phyloP scores from a whole-genome alignment of 1,140 invertebrate species.

The Armadillidium nasatum region DNA sequence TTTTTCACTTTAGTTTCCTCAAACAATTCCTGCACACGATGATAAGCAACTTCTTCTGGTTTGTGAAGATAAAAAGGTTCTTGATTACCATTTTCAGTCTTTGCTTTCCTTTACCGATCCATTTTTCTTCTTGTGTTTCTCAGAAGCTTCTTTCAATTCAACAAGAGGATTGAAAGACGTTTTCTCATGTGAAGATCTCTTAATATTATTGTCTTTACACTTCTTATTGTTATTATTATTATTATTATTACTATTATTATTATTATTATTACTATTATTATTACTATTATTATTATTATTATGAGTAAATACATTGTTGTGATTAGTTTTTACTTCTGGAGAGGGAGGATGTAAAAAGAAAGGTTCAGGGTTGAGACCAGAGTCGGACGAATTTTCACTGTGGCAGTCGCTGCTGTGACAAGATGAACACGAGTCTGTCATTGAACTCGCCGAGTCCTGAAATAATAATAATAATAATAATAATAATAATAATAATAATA shows the following conservation, averaged over 20 bases:
- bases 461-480: too few relatives aligned
- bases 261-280: neutral
- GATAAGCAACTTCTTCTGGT: neutral
- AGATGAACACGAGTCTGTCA: neutral
- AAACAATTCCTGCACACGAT: neutral
- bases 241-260: neutral
- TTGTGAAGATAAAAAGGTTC: conserved; percentile 2
- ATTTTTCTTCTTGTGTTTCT: neutral
- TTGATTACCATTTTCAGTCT: neutral
- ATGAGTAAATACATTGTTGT: neutral
- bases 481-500: too few relatives aligned
- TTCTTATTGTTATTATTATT: conserved; percentile 47
- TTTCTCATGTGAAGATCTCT: neutral
- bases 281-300: neutral
- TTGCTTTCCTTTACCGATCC: neutral
- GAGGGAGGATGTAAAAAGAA: neutral
- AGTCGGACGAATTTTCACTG: neutral
- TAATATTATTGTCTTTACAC: neutral
- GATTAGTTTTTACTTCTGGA: neutral
- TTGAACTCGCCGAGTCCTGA: neutral
- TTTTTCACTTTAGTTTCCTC: neutral
- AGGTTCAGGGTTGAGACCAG: conserved; percentile 1
- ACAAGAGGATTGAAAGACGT: neutral
- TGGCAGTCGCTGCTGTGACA: neutral
- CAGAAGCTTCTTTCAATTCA: neutral